Evolutionary conservation across 2,113 vertebrate genomes (phyloP), one percentile per base, ranked within the genome.

Genomic region (Ailuropoda melanoleuca): DNA sequence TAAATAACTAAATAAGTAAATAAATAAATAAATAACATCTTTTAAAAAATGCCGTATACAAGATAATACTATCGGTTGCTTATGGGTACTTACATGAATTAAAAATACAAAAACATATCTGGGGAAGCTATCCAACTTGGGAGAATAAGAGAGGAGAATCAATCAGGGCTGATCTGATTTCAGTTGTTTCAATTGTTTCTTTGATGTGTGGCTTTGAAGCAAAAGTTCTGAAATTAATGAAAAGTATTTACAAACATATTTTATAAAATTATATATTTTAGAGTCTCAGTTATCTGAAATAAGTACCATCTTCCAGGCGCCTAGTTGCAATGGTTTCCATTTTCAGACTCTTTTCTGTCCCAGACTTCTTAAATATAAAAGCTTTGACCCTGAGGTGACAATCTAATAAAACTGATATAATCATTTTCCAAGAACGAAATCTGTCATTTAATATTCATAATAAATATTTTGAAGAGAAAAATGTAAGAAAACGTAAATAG

Each of bases 401-500:
- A 80, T 97, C 55, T 96, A 97, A 97, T 98, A 96, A 97, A 97
- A 91, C 53, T 87, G 94, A 97, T 97, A 72, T 78, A 95, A 97
- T 97, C 92, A 94, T 96, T 97, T 97, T 81, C 84, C 2, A 62
- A 92, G 90, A 90, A 98, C 74, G 43, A 97, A 95, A 96, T 92
- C 77, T 96, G 75, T 93, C 95, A 95, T 78, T 96, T 92, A 95
- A 96, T 94, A 94, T 78, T 46, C 8, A n/a, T 66, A 90, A 94
- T 91, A 97, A 97, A 97, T 95, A 97, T 94, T 97, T 97, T 88
- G 70, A 78, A 53, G 80, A 83, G 64, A 64, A 96, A 95, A 96
- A 92, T 90, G 72, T 90, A 96, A 97, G 60, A 93, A 97, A 97
- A 93, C 84, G 86, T 88, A 98, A 97, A 93, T 80, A 97, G 34